phyloP scores from a whole-genome alignment of 2,797 vertebrate species.

The Molossus alvarezi region DNA sequence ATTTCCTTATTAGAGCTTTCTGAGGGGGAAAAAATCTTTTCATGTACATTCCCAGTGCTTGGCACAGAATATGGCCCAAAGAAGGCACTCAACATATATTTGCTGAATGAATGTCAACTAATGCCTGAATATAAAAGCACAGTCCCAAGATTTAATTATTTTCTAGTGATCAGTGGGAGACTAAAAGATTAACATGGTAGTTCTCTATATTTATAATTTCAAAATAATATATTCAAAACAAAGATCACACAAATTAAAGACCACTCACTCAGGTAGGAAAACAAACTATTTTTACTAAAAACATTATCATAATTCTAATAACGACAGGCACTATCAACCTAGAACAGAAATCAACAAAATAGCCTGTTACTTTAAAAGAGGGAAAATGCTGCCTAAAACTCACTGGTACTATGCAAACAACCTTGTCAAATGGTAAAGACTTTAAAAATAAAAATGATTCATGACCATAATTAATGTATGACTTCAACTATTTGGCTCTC shows the following conservation, averaged over 20 bases:
- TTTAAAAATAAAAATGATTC: constrained; percentile 88
- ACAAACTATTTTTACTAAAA: constrained; percentile 67
- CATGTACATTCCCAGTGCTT: constrained; percentile 27
- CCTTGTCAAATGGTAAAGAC: constrained; percentile 84
- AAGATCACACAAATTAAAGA: constrained; percentile 64
- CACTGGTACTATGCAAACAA: constrained; percentile 84
- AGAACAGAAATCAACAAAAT: constrained; percentile 75
- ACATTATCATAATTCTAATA: constrained; percentile 52
- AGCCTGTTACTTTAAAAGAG: constrained; percentile 78
- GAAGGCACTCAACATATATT: background rate
- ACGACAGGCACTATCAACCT: constrained; percentile 54
- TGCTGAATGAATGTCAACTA: background rate
- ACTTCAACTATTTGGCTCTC: constrained; percentile 86
- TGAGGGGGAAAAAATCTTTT: background rate
- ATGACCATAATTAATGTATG: constrained; percentile 87
- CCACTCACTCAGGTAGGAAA: constrained; percentile 36
- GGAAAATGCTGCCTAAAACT: constrained; percentile 77
- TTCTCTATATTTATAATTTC: constrained; percentile 47
- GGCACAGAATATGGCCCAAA: background rate
- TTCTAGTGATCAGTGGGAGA: constrained; percentile 27
- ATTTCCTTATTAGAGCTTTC: constrained; percentile 16
- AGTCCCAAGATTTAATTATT: constrained; percentile 13
- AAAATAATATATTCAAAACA: constrained; percentile 66
- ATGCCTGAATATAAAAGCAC: constrained; percentile 37
- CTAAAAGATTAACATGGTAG: background rate